phyloP scores from a whole-genome alignment of 53 echinoderm and acorn worm genomes.

The Echinometra lucunter region DNA sequence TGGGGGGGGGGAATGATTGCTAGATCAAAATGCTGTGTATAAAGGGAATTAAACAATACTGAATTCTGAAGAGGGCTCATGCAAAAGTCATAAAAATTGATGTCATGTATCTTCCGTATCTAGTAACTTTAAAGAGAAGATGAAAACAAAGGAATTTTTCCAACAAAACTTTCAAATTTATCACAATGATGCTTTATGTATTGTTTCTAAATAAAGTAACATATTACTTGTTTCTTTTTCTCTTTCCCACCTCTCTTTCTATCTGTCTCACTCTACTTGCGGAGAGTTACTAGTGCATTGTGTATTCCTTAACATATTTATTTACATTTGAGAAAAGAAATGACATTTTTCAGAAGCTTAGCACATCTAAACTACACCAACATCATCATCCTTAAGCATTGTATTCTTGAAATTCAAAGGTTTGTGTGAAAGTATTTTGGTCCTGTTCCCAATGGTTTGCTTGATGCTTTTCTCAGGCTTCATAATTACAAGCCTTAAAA shows the following conservation, averaged over 20 bases:
- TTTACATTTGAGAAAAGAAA: neutral
- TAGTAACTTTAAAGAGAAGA: no score
- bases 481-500: neutral
- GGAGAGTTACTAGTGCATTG: neutral
- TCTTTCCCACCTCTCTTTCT: neutral
- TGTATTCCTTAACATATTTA: neutral
- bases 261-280: neutral
- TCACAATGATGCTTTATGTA: neutral
- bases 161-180: neutral
- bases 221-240: neutral
- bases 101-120: no score
- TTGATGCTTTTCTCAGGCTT: conserved; percentile 8
- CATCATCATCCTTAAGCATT: conserved; percentile 19
- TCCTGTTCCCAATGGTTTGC: neutral
- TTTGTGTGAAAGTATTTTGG: neutral
- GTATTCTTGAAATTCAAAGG: neutral
- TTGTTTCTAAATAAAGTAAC: no score
- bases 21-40: neutral
- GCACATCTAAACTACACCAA: neutral
- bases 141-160: neutral
- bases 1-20: neutral
- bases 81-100: no score
- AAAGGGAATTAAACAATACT: no score
- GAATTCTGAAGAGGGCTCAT: no score
- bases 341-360: conserved; percentile 7